A percentile compares a stretch with the other conserved stretches of the same genome.
phyloP scores from a whole-genome alignment of 1,140 invertebrate genomes.

The Caenorhabditis brenneri region DNA sequence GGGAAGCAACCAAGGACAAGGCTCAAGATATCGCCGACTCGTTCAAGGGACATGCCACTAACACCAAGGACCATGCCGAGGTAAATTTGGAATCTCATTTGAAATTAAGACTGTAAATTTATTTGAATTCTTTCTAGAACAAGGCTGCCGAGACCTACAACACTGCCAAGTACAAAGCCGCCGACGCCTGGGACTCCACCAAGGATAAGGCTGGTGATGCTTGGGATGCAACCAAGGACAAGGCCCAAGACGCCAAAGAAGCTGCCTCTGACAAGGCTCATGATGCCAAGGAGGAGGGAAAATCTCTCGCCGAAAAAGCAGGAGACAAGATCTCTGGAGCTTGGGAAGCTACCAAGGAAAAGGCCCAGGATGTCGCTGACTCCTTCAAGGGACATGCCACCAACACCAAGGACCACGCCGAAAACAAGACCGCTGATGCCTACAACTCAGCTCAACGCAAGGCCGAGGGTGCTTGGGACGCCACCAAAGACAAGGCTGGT shows the following conservation, averaged over 20 bases:
- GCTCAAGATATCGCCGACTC: background rate
- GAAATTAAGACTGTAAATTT: no score
- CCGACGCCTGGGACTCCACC: background rate
- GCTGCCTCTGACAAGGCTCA: background rate
- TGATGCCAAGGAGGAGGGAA: background rate
- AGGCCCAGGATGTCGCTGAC: background rate
- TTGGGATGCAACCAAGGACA: background rate
- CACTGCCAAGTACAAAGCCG: background rate
- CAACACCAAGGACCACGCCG: background rate
- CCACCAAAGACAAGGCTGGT: background rate
- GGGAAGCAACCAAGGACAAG: background rate
- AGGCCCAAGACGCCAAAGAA: background rate
- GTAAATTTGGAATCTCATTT: no score
- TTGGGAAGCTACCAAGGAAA: background rate
- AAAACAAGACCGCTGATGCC: background rate
- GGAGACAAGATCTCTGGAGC: conserved; percentile 17
- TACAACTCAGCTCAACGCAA: background rate
- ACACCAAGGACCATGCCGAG: conserved; percentile 22
- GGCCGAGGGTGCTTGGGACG: background rate
- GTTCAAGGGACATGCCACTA: background rate
- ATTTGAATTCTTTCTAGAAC: background rate
- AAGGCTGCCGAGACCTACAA: background rate
- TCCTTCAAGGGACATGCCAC: conserved; percentile 3
- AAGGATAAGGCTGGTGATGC: background rate
- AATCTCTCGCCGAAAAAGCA: background rate